A percentile compares a stretch with the other conserved stretches of the same genome.
These are phyloP conservation scores for Eciton burchellii DNA, from an alignment of 1,140 invertebrate species.

Conservation along the genomic window DNA sequence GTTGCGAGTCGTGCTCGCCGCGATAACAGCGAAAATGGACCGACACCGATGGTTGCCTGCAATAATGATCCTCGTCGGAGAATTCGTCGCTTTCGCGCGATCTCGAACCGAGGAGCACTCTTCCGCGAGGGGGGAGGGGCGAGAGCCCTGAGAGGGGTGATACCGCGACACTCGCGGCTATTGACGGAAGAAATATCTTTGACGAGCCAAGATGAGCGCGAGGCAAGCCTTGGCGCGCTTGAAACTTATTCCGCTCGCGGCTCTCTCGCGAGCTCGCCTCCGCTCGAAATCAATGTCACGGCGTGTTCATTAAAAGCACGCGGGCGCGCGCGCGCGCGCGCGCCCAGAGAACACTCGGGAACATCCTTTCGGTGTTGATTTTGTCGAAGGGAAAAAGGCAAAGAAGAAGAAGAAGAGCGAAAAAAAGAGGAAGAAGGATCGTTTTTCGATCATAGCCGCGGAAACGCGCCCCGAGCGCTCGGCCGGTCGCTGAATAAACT, in stretches of 20 bases:
- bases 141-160: background rate
- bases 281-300: background rate
- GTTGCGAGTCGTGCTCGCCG: constrained; percentile 31
- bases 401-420: too few relatives aligned
- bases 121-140: too few relatives aligned
- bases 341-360: too few relatives aligned
- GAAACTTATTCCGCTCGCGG: too few relatives aligned
- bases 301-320: too few relatives aligned
- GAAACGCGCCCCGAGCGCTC: constrained; percentile 15
- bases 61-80: constrained; percentile 34
- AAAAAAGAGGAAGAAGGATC: too few relatives aligned
- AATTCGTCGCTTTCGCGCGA: constrained; percentile 6
- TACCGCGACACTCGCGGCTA: background rate
- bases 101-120: background rate
- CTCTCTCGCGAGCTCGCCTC: too few relatives aligned
- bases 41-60: constrained; percentile 2
- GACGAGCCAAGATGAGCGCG: background rate
- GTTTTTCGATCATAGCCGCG: constrained; percentile 30
- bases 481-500: constrained; percentile 66
- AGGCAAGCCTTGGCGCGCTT: too few relatives aligned
- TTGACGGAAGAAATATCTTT: constrained; percentile 26
- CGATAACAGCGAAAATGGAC: constrained; percentile 52
- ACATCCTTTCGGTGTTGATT: constrained; percentile 46
- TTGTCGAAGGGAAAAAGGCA: constrained; percentile 31
- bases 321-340: too few relatives aligned